Conservation (phyloP, 2,113 vertebrate genomes). For the Gnathonemus echidnorhynchus region DNA sequence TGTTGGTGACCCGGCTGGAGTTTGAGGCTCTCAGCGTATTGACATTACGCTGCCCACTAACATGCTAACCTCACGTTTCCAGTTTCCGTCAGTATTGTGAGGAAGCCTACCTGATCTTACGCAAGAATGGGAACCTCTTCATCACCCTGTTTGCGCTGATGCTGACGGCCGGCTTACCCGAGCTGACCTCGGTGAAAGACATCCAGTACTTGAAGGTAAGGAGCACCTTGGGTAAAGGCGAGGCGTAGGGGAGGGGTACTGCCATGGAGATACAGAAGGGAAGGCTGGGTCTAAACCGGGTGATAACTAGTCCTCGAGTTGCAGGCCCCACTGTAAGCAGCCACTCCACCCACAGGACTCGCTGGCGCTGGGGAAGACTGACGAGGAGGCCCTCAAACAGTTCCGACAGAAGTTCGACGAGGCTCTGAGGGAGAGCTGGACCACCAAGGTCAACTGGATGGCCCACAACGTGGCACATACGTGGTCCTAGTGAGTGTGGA, state of each 20-base stretch:
- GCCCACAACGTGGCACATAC: constrained; percentile 96
- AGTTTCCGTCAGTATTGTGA: constrained; percentile 97
- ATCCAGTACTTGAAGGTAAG: constrained; percentile 98
- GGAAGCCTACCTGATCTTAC: constrained; percentile 84
- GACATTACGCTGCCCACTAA: not conserved
- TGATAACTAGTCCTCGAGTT: not conserved
- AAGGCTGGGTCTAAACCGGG: not conserved
- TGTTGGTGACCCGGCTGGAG: not conserved
- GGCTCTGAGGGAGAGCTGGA: constrained; percentile 96
- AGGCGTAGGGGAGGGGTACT: not conserved
- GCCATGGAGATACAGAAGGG: not conserved
- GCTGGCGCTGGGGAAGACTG: constrained; percentile 89
- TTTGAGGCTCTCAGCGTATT: not conserved
- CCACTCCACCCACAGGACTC: constrained; percentile 67
- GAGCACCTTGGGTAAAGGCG: not conserved
- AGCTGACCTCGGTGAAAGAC: constrained; percentile 93
- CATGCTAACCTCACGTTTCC: not conserved
- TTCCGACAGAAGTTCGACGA: constrained; percentile 98
- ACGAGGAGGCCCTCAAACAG: constrained; percentile 94
- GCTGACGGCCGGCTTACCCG: constrained; percentile 93
- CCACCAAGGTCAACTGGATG: constrained; percentile 99
- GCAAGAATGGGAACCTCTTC: constrained; percentile 91
- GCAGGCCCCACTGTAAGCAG: not conserved
- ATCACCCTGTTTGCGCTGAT: constrained; percentile 98
- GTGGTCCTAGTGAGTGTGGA: constrained; percentile 67